A percentile compares a stretch with the other conserved stretches of the same genome.
These are phyloP conservation scores for Troilus luridus DNA, from an alignment of 2,888 invertebrate genomes.

Conservation along the genomic window DNA sequence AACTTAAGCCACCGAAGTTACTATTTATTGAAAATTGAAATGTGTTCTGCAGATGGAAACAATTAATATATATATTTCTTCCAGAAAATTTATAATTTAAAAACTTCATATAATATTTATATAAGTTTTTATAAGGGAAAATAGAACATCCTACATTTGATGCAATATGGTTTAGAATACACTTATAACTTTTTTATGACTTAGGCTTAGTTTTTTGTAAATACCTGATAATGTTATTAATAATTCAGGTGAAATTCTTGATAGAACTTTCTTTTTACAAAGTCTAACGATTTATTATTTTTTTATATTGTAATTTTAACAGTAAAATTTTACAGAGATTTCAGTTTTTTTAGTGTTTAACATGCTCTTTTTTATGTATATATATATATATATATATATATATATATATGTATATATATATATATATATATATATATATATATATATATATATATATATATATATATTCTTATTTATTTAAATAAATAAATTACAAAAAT, in stretches of 20 bases:
- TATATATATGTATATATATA: neutral
- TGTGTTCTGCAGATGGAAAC: neutral
- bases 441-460: neutral
- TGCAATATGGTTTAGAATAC: neutral
- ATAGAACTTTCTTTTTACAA: neutral
- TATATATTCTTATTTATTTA: neutral
- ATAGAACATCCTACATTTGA: neutral
- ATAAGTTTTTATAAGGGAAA: neutral
- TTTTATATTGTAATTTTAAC: neutral
- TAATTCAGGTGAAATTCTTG: neutral
- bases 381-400: neutral
- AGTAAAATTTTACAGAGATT: neutral
- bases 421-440: neutral
- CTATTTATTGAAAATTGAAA: neutral
- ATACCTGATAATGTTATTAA: neutral
- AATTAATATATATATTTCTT: neutral
- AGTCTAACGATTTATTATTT: neutral
- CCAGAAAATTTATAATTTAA: neutral
- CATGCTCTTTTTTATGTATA: neutral
- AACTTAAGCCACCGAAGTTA: neutral
- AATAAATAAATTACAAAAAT: conserved; percentile 45
- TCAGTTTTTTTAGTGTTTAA: conserved; percentile 5
- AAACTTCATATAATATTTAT: neutral
- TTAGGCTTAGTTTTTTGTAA: neutral
- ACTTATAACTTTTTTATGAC: neutral